Evolutionary conservation across 2,888 invertebrate genomes (phyloP), one percentile per base, ranked within the genome.

Genomic region (Amphimallon solstitiale): DNA sequence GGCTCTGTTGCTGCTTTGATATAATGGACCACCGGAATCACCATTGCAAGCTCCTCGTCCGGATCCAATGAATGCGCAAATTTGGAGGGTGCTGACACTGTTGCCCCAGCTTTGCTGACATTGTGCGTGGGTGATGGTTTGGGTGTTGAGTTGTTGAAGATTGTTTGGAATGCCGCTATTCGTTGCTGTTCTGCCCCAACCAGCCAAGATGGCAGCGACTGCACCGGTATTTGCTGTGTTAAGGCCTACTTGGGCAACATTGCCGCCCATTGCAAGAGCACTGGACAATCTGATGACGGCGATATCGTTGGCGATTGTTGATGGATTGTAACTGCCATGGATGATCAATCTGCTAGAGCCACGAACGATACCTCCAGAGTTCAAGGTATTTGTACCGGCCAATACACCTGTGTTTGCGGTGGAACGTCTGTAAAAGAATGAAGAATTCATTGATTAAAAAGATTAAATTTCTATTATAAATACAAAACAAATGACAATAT

Each of bases 1-100:
- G 1, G 66, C 73, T 52, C 75, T 76, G 1, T 74, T 77, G 51
- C 52, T 45, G 45, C 6, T 54, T 65, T 82, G 83, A 10, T 84
- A 82, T n/a, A 86, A 74, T 0, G 86, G 86, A 3, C 86, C 85
- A 0, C 86, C 86, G n/a, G 86, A 86, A 70, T 86, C 86, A 68
- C 86, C 86, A 83, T 86, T 79, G 1, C 76, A 80, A 65, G 88
- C 87, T 0, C 89, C 89, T 80, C 88, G 85, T 0, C 88, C 89
- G 48, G 76, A 74, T 73, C 81, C 84, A 23, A 86, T 87, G 10
- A 87, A 78, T 0, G 89, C 86, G 73, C 89, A 89, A 70, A 89
- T 85, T 76, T 88, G 85, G 0, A 81, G 77, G 2, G 81, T 81
- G 70, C 79, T 83, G 0, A 88, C 83, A 0, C 83, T 82, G 66